phyloP scores from a whole-genome alignment of 1,140 invertebrate species.

The Orius insidiosus region DNA sequence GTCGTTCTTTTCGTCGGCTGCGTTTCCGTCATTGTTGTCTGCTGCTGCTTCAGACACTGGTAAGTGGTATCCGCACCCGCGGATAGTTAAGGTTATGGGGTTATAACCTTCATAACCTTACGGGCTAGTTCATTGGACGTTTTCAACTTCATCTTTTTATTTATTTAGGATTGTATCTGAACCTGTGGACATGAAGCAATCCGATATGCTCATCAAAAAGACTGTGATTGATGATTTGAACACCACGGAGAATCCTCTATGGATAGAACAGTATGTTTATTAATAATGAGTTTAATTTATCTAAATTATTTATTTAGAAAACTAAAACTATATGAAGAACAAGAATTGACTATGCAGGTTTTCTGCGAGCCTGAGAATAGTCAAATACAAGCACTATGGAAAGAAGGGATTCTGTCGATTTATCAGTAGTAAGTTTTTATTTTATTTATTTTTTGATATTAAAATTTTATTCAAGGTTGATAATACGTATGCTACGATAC shows the following conservation, averaged over 20 bases:
- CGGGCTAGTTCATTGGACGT: neutral
- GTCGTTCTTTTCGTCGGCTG: conserved; percentile 74
- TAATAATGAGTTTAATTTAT: neutral
- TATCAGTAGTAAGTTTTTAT: conserved; percentile 30
- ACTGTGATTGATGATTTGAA: conserved; percentile 67
- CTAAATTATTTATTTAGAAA: conserved; percentile 35
- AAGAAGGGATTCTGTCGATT: conserved; percentile 30
- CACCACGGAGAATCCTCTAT: conserved; percentile 80
- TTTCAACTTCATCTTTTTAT: conserved; percentile 2
- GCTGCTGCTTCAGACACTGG: conserved; percentile 77
- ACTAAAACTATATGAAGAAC: conserved; percentile 77
- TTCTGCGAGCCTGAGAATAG: conserved; percentile 58
- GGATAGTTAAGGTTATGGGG: neutral
- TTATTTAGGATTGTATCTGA: conserved; percentile 40
- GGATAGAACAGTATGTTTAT: conserved; percentile 68
- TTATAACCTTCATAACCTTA: neutral
- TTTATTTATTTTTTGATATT: conserved; percentile 4
- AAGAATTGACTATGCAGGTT: conserved; percentile 83
- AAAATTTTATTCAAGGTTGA: conserved; percentile 30
- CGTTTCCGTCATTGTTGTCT: conserved; percentile 70
- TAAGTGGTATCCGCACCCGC: conserved; percentile 30
- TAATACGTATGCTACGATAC: conserved; percentile 77
- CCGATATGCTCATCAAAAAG: conserved; percentile 64
- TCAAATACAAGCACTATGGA: conserved; percentile 23
- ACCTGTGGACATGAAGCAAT: conserved; percentile 46